Base-by-base conservation (phyloP, 2,888 invertebrate species). In the Oconnorella tubifera region DNA sequence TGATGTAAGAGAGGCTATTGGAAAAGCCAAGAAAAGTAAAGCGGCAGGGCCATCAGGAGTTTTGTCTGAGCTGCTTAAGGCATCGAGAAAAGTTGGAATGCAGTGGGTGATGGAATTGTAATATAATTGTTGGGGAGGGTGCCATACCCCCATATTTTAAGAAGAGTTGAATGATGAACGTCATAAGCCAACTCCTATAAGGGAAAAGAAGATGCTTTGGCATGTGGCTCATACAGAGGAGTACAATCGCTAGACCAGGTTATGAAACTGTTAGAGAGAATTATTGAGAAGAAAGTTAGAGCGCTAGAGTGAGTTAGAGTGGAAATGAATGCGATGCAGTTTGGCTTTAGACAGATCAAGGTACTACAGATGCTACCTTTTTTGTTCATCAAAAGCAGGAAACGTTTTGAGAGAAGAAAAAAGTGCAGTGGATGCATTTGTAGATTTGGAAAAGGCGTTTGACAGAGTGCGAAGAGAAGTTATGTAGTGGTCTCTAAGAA, bases 381-480 rank as follows among this genome's bases (percentile, higher is more conserved):
- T 23, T 59, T 23, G 59, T 59, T 14, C 59, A 32, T 6, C 59
- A 59, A 32, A 4, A 51, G 14, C 59, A 59, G 25, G 40, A 59
- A 50, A 59, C 10, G 48, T 50, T 19, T 49, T 27, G 48, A 10
- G 59, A 10, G 4, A 59, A 59, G 49, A 59, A 59, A 19, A 59
- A 19, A 25, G 49, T 14, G 6, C 14, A 51, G 59, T 59, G 33
- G 19, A 53, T 53, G 59, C 59, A 19, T 50, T 59, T 59, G 48
- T 59, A 6, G 49, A 59, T 59, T 32, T 59, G 10, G 59, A 59
- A 50, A 59, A 59, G 27, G 59, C 59, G 10, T 59, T 59, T 49
- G 49, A 59, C 27, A 53, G 59, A 59, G 59, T 59, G 4, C 48
- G 48, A 19, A 4, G 48, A 6, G 59, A 59, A 50, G 40, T 40